A percentile compares a stretch with the other conserved stretches of the same genome.
These are phyloP conservation scores for Danio kyathit DNA, from an alignment of 2,797 vertebrate genomes.

Conservation along the genomic window DNA sequence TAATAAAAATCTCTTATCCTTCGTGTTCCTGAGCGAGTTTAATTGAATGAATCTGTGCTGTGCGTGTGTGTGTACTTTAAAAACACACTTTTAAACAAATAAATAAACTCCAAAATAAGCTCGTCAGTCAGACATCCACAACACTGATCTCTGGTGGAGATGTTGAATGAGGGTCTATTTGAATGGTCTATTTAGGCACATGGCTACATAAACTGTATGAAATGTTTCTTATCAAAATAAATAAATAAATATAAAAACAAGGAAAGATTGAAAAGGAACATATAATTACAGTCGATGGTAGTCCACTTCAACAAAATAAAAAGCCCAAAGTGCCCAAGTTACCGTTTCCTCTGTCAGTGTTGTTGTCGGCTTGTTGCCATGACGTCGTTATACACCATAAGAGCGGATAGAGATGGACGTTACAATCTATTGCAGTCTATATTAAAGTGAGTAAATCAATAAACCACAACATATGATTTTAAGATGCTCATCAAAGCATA, in stretches of 20 bases:
- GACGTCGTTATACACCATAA: conserved; percentile 20
- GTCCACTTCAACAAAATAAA: background rate
- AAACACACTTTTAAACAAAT: background rate
- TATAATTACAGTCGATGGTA: background rate
- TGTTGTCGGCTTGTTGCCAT: conserved; percentile 34
- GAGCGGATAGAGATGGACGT: background rate
- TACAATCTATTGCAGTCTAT: background rate
- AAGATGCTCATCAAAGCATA: background rate
- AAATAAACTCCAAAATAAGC: background rate
- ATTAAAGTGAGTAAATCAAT: conserved; percentile 33
- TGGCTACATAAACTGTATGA: background rate
- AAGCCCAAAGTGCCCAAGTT: background rate
- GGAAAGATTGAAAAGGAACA: background rate
- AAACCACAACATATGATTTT: background rate
- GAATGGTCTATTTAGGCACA: background rate
- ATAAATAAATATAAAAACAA: too few relatives aligned
- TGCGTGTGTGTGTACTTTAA: background rate
- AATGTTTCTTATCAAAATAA: background rate
- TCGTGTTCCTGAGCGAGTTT: background rate
- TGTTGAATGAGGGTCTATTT: background rate
- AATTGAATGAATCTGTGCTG: background rate
- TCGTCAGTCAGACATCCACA: background rate
- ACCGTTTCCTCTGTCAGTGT: background rate
- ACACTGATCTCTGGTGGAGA: conserved; percentile 30
- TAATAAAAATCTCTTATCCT: background rate